These are phyloP conservation scores for Trichonephila clavata DNA, from an alignment of 1,140 invertebrate genomes.

Conservation along the genomic window DNA sequence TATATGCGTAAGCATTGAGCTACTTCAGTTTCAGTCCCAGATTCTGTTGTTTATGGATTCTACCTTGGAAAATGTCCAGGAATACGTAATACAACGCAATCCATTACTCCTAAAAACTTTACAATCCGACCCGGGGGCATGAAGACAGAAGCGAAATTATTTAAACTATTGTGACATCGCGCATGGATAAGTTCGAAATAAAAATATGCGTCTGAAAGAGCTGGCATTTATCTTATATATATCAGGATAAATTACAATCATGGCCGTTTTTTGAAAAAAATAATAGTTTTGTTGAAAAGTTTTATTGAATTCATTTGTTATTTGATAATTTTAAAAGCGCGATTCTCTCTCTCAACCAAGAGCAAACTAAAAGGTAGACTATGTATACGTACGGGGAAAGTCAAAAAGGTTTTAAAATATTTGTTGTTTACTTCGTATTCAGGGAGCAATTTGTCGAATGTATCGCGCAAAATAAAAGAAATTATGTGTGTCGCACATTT, in stretches of 20 bases:
- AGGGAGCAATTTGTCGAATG: too few species aligned
- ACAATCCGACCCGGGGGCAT: background rate
- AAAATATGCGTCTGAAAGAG: background rate
- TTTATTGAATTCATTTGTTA: background rate
- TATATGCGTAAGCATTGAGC: background rate
- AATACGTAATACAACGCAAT: slow-evolving; percentile 8
- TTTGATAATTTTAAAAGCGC: background rate
- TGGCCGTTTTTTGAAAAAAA: background rate
- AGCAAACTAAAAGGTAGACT: too few species aligned
- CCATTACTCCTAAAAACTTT: slow-evolving; percentile 28
- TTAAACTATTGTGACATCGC: background rate
- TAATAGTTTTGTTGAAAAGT: background rate
- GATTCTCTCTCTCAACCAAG: too few species aligned
- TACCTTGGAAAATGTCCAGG: slow-evolving; percentile 61
- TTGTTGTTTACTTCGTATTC: too few species aligned
- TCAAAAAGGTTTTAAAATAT: too few species aligned
- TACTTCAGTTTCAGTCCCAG: background rate
- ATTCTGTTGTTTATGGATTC: slow-evolving; percentile 53
- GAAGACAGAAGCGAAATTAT: slow-evolving; percentile 27
- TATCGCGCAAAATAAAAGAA: too few species aligned
- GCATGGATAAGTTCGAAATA: background rate
- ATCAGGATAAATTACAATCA: background rate
- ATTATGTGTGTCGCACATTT: too few species aligned
- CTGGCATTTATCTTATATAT: background rate
- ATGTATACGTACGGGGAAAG: too few species aligned